Evolutionary conservation across 2,797 vertebrate genomes (phyloP), one percentile per base, ranked within the genome.

Genomic region (Anguilla pacifica): DNA sequence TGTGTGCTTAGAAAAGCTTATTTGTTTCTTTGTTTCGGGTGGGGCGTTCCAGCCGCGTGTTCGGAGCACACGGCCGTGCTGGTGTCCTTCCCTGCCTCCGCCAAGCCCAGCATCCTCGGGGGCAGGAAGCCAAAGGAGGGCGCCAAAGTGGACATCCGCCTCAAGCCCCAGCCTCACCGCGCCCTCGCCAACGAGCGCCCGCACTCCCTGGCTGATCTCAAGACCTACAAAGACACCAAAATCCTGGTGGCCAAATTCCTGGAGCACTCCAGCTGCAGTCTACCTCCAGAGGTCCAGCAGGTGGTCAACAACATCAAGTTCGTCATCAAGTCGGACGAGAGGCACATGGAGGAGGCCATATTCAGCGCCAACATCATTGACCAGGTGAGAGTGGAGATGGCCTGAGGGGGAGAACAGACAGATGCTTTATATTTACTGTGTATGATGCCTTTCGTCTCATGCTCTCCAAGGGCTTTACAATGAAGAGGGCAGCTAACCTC

Each of bases 171-270:
- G 90, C 90, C 95, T 85, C 92, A 95, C 70, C 95, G 92, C 85
- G 91, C 87, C 0, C 91, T 94, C 83, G 94, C 96, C 85, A 95
- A 96, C 17, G 97, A 98, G 87, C 95, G 96, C 11, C 98, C 97
- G 0, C 96, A 93, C 90, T 98, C 97, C 6, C 92, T 98, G 89
- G 97, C 96, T 87, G 98, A 99, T 94, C 97, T 99, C 85, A 97
- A 98, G 94, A 96, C 97, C 93, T 98, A 97, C 90, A 97, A 97
- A 92, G 98, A 99, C 95, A 96, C 98, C 90, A 98, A 98, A 94
- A 97, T 98, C 88, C 92, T 99, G 95, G 98, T 98, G 95, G 97
- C 98, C 53, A 99, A 98, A 88, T 98, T 99, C 92, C 95, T 99
- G 95, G 98, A 99, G 95, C 98, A 98, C 89, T 97, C 98, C 0